Percentiles rank a stretch among this genome's conserved stretches.
Conservation (phyloP, 2,113 vertebrate genomes). For the Anser brachyrhynchus region DNA sequence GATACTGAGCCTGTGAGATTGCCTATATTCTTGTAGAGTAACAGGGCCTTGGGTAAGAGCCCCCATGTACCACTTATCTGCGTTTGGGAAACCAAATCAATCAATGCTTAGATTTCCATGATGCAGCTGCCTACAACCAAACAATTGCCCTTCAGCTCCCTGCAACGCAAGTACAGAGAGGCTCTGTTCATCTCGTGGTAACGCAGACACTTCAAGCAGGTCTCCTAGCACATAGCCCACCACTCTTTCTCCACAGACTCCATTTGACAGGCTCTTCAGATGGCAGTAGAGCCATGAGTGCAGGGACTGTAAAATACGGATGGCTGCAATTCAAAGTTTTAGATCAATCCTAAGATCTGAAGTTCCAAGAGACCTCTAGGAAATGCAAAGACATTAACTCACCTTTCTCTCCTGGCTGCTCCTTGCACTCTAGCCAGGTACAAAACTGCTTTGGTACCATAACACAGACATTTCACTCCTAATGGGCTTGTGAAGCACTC, state of each 20-base stretch:
- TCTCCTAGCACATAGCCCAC: not conserved
- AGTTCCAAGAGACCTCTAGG: not conserved
- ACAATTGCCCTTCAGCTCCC: not conserved
- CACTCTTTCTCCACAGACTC: not conserved
- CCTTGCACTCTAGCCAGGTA: not conserved
- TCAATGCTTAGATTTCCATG: not conserved
- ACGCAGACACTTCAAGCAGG: not conserved
- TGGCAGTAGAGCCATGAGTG: not conserved
- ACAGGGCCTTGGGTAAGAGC: not conserved
- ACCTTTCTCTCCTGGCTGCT: not conserved
- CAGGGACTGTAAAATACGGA: not conserved
- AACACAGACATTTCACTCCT: not conserved
- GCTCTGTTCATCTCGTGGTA: not conserved
- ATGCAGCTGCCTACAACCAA: not conserved
- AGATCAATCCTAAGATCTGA: not conserved
- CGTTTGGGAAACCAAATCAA: not conserved
- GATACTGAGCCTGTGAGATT: not conserved
- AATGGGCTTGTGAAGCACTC: conserved; percentile 3
- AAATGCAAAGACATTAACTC: not conserved
- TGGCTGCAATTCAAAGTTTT: not conserved
- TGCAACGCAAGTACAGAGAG: not conserved
- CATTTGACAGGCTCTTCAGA: not conserved
- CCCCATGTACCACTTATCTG: not conserved
- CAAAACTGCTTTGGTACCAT: not conserved
- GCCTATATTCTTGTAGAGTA: not conserved